These are phyloP conservation scores for Rotaria sp. DNA, from an alignment of 2,888 invertebrate genomes.

Conservation along the genomic window DNA sequence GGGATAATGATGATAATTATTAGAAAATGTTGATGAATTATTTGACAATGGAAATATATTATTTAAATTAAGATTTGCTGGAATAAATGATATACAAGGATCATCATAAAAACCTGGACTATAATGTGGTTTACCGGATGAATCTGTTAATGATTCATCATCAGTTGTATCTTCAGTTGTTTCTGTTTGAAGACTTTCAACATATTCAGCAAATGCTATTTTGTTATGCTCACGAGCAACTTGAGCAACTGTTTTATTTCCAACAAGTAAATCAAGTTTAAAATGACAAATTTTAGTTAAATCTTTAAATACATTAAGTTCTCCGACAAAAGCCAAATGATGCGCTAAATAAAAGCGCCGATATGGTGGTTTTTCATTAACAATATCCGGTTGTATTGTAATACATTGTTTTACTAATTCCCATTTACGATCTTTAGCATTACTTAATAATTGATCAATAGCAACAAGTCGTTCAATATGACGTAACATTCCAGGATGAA, in stretches of 20 bases:
- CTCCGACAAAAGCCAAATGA: not conserved
- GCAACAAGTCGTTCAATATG: not conserved
- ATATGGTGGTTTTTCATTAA: constrained; percentile 24
- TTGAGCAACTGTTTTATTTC: not conserved
- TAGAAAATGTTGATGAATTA: not conserved
- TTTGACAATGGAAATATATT: not conserved
- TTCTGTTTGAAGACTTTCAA: not conserved
- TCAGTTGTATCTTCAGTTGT: not conserved
- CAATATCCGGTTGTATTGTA: not conserved
- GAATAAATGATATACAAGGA: not conserved
- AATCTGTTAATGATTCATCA: not conserved
- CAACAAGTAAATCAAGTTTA: not conserved
- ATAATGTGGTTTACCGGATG: not conserved
- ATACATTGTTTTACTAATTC: not conserved
- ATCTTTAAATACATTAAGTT: not conserved
- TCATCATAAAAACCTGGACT: not conserved
- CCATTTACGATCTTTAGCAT: constrained; percentile 20
- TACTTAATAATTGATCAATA: constrained; percentile 1
- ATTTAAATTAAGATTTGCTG: not conserved
- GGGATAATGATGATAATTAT: not conserved
- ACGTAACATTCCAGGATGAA: not conserved
- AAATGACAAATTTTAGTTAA: constrained; percentile 1
- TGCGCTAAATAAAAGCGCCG: not conserved
- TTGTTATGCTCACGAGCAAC: not conserved
- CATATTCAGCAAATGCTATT: not conserved